These are phyloP conservation scores for Trachythela sp. DNA, from an alignment of 64 coral and sea anemone species.

Conservation along the genomic window DNA sequence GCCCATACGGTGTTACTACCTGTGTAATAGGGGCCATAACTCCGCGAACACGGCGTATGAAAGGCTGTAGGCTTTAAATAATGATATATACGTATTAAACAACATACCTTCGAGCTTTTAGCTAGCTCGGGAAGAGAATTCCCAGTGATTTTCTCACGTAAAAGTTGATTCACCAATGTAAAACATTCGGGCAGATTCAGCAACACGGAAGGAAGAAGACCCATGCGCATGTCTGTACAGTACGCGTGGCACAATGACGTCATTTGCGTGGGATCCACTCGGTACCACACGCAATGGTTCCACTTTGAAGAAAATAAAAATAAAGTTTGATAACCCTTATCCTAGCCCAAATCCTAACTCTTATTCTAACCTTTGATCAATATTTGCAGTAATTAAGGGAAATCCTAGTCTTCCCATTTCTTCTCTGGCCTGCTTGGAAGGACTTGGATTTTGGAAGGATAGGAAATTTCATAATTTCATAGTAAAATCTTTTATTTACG, in stretches of 20 bases:
- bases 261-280: not conserved
- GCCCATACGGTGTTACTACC: not conserved
- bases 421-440: not conserved
- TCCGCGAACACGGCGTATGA: not conserved
- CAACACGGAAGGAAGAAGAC: not conserved
- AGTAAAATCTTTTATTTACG: not conserved
- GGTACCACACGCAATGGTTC: not conserved
- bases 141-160: constrained; percentile 9
- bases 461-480: not conserved
- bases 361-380: too few species aligned
- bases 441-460: not conserved
- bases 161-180: not conserved
- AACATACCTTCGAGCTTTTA: constrained; percentile 1
- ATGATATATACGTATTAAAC: not conserved
- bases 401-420: too few species aligned
- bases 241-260: constrained; percentile 4
- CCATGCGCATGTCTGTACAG: not conserved
- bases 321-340: not conserved
- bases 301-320: not conserved
- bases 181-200: not conserved
- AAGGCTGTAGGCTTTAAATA: not conserved
- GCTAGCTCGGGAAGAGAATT: constrained; percentile 4
- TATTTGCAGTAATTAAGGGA: too few species aligned
- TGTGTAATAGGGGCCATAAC: not conserved
- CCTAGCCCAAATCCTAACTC: too few species aligned